Conservation (phyloP, 2,888 invertebrate genomes). For the Anaspis maculata region DNA sequence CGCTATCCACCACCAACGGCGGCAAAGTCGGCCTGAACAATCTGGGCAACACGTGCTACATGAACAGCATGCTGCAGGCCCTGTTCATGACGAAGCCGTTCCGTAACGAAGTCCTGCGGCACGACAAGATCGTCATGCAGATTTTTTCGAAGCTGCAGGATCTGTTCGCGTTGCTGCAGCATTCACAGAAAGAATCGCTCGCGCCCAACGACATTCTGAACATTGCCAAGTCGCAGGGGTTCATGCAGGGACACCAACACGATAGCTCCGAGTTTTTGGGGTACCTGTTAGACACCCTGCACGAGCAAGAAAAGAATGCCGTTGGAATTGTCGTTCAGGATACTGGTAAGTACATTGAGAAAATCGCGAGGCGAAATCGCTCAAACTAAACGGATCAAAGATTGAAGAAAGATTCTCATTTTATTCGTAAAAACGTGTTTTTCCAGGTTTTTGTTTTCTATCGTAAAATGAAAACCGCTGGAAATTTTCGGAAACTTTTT, state of each 20-base stretch:
- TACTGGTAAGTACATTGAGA: no score
- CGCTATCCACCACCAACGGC: not conserved
- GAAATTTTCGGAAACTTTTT: no score
- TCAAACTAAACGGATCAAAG: no score
- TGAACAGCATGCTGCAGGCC: conserved; percentile 82
- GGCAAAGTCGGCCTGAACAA: conserved; percentile 68
- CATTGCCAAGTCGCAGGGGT: conserved; percentile 68
- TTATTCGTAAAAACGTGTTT: no score
- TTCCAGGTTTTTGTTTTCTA: no score
- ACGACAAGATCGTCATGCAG: conserved; percentile 49
- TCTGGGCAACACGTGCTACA: conserved; percentile 82
- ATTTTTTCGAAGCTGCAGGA: conserved; percentile 56
- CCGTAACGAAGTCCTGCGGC: conserved; percentile 56
- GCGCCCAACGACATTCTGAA: conserved; percentile 65
- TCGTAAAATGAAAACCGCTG: no score
- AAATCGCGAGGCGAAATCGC: no score
- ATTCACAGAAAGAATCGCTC: conserved; percentile 57
- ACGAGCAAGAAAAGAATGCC: conserved; percentile 56
- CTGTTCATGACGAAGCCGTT: conserved; percentile 75
- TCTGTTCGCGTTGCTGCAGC: conserved; percentile 64
- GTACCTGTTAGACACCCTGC: conserved; percentile 61
- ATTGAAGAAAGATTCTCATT: no score
- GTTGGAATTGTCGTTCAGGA: no score
- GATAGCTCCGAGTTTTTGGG: conserved; percentile 83
- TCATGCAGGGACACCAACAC: conserved; percentile 70